Percentiles rank a stretch among this genome's conserved stretches.
Evolutionary conservation across 2,113 vertebrate species (phyloP).

Genomic region (Cheirogaleus medius): DNA sequence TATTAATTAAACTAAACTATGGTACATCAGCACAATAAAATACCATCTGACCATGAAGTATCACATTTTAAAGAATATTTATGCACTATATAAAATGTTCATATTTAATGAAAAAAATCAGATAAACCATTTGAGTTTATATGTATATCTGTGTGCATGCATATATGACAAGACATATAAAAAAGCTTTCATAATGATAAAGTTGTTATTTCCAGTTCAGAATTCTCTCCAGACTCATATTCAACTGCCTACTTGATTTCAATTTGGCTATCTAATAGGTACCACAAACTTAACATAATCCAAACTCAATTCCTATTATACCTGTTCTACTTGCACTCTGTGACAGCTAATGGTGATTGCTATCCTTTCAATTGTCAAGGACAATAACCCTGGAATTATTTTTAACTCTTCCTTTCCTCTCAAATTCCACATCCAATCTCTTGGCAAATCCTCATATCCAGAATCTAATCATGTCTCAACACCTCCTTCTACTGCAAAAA

Average conservation of each 20-base stretch:
- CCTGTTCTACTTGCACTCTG: neutral
- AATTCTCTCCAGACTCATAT: neutral
- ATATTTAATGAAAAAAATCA: neutral
- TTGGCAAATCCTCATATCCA: neutral
- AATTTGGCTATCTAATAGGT: neutral
- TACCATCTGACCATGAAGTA: neutral
- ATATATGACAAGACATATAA: neutral
- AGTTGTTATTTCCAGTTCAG: neutral
- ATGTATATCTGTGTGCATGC: neutral
- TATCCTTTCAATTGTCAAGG: neutral
- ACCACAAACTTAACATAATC: neutral
- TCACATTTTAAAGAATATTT: neutral
- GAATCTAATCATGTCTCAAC: neutral
- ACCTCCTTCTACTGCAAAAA: neutral
- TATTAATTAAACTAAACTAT: neutral
- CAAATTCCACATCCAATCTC: neutral
- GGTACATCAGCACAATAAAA: neutral
- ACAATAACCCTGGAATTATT: neutral
- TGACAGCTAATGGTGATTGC: neutral
- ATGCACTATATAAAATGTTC: neutral
- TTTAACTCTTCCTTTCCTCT: neutral
- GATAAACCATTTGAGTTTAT: neutral
- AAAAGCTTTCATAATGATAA: neutral
- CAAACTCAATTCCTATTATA: neutral
- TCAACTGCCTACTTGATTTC: neutral